Conservation (phyloP, 2,888 invertebrate species). For the Artemia sinica region DNA sequence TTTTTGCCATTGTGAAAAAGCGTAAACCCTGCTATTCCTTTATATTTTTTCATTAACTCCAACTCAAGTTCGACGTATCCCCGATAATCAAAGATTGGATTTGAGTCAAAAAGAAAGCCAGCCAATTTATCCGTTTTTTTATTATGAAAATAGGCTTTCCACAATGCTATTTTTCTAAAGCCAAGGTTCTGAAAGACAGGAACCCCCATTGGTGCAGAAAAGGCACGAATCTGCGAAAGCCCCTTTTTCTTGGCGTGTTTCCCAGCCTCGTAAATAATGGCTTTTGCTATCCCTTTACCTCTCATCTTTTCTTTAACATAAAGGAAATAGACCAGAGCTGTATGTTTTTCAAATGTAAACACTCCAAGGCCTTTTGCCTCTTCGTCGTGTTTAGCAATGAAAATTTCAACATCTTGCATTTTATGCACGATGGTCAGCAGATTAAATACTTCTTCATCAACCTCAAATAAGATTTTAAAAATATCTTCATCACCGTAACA, state of each 20-base stretch:
- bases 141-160: background rate
- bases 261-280: background rate
- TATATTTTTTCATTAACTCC: slow-evolving; percentile 3
- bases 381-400: background rate
- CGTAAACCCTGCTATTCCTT: slow-evolving; percentile 1
- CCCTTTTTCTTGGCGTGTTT: background rate
- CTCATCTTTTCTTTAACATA: slow-evolving; percentile 5
- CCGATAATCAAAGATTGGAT: slow-evolving; percentile 2
- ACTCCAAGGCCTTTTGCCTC: background rate
- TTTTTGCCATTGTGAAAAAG: background rate
- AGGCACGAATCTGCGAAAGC: background rate
- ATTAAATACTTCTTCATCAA: background rate
- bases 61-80: slow-evolving; percentile 8
- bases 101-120: background rate
- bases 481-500: background rate
- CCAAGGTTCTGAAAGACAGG: background rate
- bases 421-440: background rate
- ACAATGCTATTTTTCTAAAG: background rate
- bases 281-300: background rate
- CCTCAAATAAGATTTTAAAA: background rate
- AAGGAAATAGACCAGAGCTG: background rate
- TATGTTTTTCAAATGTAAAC: background rate
- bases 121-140: background rate
- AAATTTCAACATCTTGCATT: background rate
- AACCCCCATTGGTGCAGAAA: background rate